phyloP scores from a whole-genome alignment of 92 coral and sea anemone species.

The Diadumene lineata region DNA sequence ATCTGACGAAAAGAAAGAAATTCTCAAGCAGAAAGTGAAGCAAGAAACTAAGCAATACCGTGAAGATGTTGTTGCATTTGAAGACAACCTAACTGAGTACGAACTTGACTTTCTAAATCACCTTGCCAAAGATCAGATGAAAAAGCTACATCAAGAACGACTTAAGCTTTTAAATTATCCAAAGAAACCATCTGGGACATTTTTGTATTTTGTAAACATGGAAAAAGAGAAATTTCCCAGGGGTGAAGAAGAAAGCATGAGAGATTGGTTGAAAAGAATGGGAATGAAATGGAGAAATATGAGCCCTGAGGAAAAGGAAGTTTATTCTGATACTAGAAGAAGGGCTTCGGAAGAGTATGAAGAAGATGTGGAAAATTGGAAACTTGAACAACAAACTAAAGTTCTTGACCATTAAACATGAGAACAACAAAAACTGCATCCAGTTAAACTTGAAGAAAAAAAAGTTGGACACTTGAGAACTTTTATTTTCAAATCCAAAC shows the following conservation, averaged over 20 bases:
- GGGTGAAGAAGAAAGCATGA: constrained; percentile 41
- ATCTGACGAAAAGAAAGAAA: constrained; percentile 29
- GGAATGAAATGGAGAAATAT: constrained; percentile 56
- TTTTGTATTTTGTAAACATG: constrained; percentile 54
- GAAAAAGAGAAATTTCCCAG: constrained; percentile 47
- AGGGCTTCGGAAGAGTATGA: constrained; percentile 53
- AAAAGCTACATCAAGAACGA: constrained; percentile 49
- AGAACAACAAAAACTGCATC: too few relatives aligned
- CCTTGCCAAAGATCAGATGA: constrained; percentile 47
- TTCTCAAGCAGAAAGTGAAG: constrained; percentile 9
- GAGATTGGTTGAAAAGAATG: constrained; percentile 53
- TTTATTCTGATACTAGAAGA: constrained; percentile 29
- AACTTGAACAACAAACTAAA: constrained; percentile 34
- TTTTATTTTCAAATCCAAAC: too few relatives aligned
- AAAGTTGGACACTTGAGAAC: too few relatives aligned
- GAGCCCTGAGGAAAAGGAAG: constrained; percentile 41
- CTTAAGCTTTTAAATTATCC: constrained; percentile 56
- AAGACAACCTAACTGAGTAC: constrained; percentile 18
- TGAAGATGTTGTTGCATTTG: constrained; percentile 32
- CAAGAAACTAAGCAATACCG: constrained; percentile 22
- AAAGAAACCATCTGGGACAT: constrained; percentile 56
- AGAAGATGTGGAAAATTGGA: constrained; percentile 72
- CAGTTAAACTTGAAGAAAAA: too few relatives aligned
- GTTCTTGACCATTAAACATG: neutral
- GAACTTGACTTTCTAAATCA: constrained; percentile 35